A percentile compares a stretch with the other conserved stretches of the same genome.
These are phyloP conservation scores for Heterochromis multidens DNA, from an alignment of 2,113 vertebrate genomes.

Conservation along the genomic window DNA sequence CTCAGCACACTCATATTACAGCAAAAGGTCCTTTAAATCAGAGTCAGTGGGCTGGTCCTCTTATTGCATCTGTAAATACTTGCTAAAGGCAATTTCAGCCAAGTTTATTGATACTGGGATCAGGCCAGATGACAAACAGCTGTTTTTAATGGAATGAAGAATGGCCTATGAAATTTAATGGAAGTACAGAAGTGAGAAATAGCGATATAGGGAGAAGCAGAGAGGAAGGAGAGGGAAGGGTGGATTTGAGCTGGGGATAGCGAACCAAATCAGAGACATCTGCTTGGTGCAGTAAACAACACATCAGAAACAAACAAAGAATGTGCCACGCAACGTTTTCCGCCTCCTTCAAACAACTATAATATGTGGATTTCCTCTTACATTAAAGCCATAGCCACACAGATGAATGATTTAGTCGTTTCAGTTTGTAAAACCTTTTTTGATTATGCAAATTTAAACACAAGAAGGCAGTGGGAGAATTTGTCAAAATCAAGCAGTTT, in stretches of 20 bases:
- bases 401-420: background rate
- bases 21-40: background rate
- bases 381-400: background rate
- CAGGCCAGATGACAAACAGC: conserved; percentile 25
- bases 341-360: background rate
- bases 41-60: background rate
- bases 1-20: background rate
- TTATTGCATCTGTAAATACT: background rate
- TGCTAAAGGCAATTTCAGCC: background rate
- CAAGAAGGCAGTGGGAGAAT: background rate
- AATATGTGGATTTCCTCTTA: background rate
- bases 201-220: background rate
- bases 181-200: background rate
- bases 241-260: background rate
- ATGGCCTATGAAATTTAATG: conserved; percentile 1
- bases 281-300: conserved; percentile 48
- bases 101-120: conserved; percentile 5
- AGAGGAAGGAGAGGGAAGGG: background rate
- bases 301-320: conserved; percentile 27
- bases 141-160: conserved; percentile 49
- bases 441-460: background rate
- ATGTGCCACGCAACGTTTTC: conserved; percentile 1
- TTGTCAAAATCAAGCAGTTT: background rate
- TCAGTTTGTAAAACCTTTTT: background rate
- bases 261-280: conserved; percentile 40